Evolutionary conservation across 2,113 vertebrate species (phyloP).

Genomic region (Struthidea cinerea): DNA sequence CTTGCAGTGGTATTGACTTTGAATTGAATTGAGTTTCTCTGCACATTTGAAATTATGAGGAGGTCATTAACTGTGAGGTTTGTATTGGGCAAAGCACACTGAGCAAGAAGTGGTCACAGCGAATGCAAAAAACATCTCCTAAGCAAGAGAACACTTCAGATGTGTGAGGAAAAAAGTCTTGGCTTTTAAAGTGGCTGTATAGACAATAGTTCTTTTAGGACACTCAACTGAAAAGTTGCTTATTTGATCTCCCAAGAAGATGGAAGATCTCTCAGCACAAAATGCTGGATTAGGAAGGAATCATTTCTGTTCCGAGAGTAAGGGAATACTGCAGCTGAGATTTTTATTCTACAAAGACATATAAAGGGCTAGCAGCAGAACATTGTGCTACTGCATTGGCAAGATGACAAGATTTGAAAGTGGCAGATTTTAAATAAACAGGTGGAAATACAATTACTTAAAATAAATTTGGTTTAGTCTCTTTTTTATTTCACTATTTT

Average conservation of each 20-base stretch:
- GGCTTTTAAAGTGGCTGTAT: not conserved
- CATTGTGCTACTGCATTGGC: conserved; percentile 15
- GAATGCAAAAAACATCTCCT: not conserved
- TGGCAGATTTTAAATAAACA: conserved; percentile 61
- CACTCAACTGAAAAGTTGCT: not conserved
- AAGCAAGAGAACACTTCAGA: not conserved
- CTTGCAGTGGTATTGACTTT: not conserved
- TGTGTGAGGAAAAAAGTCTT: not conserved
- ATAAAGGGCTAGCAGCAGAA: not conserved
- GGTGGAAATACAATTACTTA: conserved; percentile 52
- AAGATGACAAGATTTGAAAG: conserved; percentile 51
- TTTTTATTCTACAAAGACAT: not conserved
- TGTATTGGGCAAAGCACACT: not conserved
- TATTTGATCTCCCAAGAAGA: not conserved
- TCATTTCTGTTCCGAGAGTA: not conserved
- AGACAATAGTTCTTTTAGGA: not conserved
- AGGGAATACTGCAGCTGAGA: not conserved
- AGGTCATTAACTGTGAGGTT: not conserved
- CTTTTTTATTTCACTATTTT: conserved; percentile 25
- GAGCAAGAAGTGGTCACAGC: not conserved
- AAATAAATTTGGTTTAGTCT: conserved; percentile 24
- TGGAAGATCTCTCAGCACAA: not conserved
- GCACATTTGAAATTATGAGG: not conserved
- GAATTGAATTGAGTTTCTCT: not conserved
- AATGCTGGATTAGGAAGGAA: not conserved